A percentile compares a stretch with the other conserved stretches of the same genome.
These are phyloP conservation scores for Lepus oiostolus DNA, from an alignment of 2,797 vertebrate species.

Conservation along the genomic window DNA sequence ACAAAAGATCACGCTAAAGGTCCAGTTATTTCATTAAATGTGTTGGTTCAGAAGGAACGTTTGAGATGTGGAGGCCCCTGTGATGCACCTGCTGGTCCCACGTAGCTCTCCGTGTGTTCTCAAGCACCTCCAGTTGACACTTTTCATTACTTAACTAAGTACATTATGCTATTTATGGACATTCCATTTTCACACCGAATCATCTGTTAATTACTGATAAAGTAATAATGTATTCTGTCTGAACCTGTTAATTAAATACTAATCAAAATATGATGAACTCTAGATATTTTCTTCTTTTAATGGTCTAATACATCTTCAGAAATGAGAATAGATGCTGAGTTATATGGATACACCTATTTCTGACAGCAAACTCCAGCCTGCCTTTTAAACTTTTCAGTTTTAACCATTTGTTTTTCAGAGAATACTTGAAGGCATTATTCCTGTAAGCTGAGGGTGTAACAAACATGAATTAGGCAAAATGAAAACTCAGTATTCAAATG, in stretches of 20 bases:
- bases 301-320: background rate
- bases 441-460: background rate
- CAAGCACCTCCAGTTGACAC: background rate
- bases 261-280: background rate
- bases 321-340: background rate
- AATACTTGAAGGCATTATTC: background rate
- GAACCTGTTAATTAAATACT: conserved; percentile 43
- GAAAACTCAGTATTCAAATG: background rate
- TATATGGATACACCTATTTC: background rate
- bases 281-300: background rate
- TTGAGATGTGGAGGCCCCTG: background rate
- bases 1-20: background rate
- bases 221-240: background rate
- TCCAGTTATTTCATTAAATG: background rate
- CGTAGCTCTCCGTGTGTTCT: background rate
- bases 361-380: background rate
- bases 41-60: background rate
- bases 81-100: background rate
- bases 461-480: background rate
- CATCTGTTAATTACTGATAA: background rate
- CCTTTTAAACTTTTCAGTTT: background rate
- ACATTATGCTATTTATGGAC: background rate
- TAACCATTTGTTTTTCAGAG: background rate
- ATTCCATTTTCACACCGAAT: background rate
- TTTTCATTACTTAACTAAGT: background rate